Conservation (phyloP, 2,888 invertebrate species). For the Polyommatus icarus region DNA sequence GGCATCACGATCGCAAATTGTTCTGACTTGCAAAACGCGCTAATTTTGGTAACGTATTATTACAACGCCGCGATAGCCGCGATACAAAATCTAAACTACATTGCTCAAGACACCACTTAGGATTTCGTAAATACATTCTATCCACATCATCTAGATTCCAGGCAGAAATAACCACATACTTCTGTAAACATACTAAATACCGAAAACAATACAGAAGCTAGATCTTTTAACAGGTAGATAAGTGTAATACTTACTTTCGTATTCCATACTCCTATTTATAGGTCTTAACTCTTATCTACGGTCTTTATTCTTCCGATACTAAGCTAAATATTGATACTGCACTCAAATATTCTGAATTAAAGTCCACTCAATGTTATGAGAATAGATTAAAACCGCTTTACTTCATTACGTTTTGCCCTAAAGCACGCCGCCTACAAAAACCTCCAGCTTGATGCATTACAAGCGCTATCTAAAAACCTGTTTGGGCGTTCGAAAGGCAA, state of each 20-base stretch:
- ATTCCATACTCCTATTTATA: not conserved
- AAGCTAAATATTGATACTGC: not conserved
- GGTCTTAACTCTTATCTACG: not conserved
- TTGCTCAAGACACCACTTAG: not conserved
- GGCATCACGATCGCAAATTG: conserved; percentile 20
- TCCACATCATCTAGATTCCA: not conserved
- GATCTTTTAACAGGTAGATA: not conserved
- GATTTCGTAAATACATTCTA: not conserved
- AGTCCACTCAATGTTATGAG: conserved; percentile 12
- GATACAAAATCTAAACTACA: not conserved
- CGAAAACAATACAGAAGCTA: not conserved
- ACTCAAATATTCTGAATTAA: conserved; percentile 9
- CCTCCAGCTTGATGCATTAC: conserved; percentile 76
- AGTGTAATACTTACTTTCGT: not conserved
- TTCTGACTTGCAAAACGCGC: conserved; percentile 21
- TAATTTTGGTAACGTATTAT: conserved; percentile 20
- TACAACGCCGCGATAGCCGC: not conserved
- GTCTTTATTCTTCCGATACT: not conserved
- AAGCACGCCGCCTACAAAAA: conserved; percentile 76
- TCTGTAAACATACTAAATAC: not conserved
- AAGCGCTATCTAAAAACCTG: conserved; percentile 79
- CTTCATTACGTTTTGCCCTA: conserved; percentile 69
- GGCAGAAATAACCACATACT: not conserved
- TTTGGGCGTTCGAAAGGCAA: conserved; percentile 72
- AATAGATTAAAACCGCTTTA: conserved; percentile 20